Evolutionary conservation across 2,113 vertebrate genomes (phyloP), one percentile per base, ranked within the genome.

Genomic region (Octodon degus): DNA sequence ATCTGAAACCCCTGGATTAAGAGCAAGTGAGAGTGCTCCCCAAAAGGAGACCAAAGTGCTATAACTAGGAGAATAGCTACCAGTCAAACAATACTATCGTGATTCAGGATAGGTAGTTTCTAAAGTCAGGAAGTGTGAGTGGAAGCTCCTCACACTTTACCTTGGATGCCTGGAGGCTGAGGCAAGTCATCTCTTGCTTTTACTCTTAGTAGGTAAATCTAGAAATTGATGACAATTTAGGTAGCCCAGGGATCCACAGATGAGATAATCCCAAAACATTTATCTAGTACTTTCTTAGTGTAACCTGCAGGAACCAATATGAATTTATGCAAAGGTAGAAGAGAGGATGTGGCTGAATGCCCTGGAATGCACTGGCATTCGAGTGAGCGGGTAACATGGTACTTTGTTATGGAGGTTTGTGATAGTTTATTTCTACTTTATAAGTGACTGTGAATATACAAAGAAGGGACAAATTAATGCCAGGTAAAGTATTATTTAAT

Each of bases 191-290:
- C n/a, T n/a, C n/a, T n/a, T n/a, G n/a, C n/a, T n/a, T n/a, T n/a
- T n/a, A n/a, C n/a, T n/a, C n/a, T n/a, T n/a, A n/a, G 30, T 90
- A 34, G 14, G 34, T 81, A 30, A 92, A 20, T 90, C 89, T 91
- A 68, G 90, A 20, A 88, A 86, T 22, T 22, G 76, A 60, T 53
- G n/a, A 7, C 72, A 82, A 67, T 63, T 81, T 96, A 81, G 25
- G 4, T 43, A 40, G 34, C 11, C 9, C 20, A 43, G 40, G 25
- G 80, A 86, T 74, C n/a, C 67, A 67, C 1, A 76, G 1, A 19
- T 40, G 67, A 86, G 50, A 55, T 9, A 47, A 4, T 40, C 43
- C 1, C 37, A 90, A 96, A 90, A 27, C 34, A 40, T 30, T 50
- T 80, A 58, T 76, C 32, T 67, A 77, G 8, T 55, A 17, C 5